Conservation (phyloP, 2,113 vertebrate species). For the Laticauda laticaudata region DNA sequence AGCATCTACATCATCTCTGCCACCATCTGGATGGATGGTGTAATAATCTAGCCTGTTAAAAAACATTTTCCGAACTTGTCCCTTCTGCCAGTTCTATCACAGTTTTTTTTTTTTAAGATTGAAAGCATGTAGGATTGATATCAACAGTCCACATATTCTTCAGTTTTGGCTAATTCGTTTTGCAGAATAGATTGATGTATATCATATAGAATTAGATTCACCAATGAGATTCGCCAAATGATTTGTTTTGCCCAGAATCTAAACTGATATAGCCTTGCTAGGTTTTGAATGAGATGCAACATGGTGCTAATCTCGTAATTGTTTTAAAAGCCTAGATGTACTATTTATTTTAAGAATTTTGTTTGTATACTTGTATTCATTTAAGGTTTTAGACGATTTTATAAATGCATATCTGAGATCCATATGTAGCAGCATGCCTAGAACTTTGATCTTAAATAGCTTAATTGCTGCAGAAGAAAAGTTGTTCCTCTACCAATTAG, state of each 20-base stretch:
- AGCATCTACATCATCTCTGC: not conserved
- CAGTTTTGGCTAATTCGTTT: not conserved
- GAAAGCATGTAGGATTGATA: not conserved
- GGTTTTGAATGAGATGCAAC: not conserved
- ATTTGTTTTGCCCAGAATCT: not conserved
- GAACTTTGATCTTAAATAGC: not conserved
- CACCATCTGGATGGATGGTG: not conserved
- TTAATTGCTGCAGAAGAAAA: not conserved
- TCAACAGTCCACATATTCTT: not conserved
- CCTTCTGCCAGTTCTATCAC: not conserved
- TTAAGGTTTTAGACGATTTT: not conserved
- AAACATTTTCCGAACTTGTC: not conserved
- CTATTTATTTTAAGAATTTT: not conserved
- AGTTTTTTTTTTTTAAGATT: not conserved
- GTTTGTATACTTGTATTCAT: not conserved
- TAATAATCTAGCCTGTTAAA: not conserved
- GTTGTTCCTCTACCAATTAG: not conserved
- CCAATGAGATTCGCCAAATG: not conserved
- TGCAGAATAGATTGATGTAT: not conserved
- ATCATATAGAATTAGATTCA: not conserved
- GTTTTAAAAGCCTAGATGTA: not conserved
- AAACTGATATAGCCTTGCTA: not conserved
- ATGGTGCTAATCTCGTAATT: not conserved
- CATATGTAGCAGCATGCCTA: not conserved
- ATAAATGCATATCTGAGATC: not conserved